Evolutionary conservation across 2,113 vertebrate species (phyloP), one percentile per base, ranked within the genome.

Genomic region (Gallinago jamesoni): DNA sequence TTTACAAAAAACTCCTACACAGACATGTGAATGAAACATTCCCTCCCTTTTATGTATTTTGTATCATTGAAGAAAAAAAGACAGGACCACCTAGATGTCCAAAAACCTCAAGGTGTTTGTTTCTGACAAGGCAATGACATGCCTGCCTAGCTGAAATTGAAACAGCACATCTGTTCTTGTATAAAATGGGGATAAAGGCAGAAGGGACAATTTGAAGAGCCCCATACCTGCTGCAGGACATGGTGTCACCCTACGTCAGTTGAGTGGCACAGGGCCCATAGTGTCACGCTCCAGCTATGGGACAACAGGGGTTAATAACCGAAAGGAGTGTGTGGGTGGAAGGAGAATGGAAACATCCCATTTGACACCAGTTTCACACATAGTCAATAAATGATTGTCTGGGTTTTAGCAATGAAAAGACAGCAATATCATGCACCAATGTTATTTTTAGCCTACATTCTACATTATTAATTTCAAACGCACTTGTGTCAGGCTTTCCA

Each of bases 1-100:
- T 90, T 92, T 96, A 74, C 69, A 95, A 94, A 94, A 72, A 35
- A 35, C 33, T 95, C 78, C 80, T 83, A 79, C 53, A 59, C 15
- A 96, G 76, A 70, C 57, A 59, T 45, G 87, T 70, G 60, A 97
- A 89, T 70, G 60, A 97, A 97, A 96, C 27, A 8, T 95, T 97
- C 73, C 86, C 94, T 86, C 41, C 17, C 2, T 91, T 72, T 93
- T 95, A 96, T 87, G 56, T 91, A 79, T 60, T 94, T 97, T 97
- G 86, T 45, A 95, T 91, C 92, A 48, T 70, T 96, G 74, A 48
- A 91, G 75, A 87, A 89, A 92, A 92, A 90, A 48, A 66, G 55
- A 67, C 79, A 81, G 84, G 95, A 80, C 80, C 92, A 97, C 88
- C 69, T 68, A 37, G 83, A 87, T 53, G 39, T 53, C 75, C 55